Evolutionary conservation across 2,888 invertebrate genomes (phyloP).

Genomic region (Scaptomyza caliginosa): DNA sequence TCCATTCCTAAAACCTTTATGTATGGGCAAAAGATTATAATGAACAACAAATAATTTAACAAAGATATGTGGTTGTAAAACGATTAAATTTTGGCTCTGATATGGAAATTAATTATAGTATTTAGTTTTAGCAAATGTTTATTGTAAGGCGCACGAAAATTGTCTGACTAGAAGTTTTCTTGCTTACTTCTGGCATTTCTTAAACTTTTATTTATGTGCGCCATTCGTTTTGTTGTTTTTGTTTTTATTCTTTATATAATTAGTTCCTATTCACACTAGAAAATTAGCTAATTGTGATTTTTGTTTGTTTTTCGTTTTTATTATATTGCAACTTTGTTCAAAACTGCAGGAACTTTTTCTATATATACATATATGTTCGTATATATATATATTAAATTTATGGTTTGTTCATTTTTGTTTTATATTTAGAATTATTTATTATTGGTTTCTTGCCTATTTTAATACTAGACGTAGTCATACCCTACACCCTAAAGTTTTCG

Average conservation of each 20-base stretch:
- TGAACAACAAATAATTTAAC: conserved; percentile 56
- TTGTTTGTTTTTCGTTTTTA: conserved; percentile 21
- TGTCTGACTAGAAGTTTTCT: conserved; percentile 55
- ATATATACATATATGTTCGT: conserved; percentile 27
- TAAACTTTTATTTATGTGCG: conserved; percentile 38
- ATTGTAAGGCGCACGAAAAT: conserved; percentile 44
- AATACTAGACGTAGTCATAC: conserved; percentile 43
- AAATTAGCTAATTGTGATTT: conserved; percentile 40
- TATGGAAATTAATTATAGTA: conserved; percentile 43
- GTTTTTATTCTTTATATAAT: conserved; percentile 20
- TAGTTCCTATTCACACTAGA: conserved; percentile 48
- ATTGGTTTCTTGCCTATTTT: conserved; percentile 42
- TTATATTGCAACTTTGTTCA: conserved; percentile 66
- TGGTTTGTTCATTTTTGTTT: conserved; percentile 39
- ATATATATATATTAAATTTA: conserved; percentile 34
- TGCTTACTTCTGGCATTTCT: conserved; percentile 52
- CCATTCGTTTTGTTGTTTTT: conserved; percentile 8
- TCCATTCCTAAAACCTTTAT: conserved; percentile 9
- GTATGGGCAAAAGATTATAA: conserved; percentile 11
- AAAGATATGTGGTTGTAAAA: conserved; percentile 66
- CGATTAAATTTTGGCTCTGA: conserved; percentile 38
- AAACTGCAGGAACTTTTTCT: conserved; percentile 76
- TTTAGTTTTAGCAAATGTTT: conserved; percentile 9
- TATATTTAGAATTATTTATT: conserved; percentile 37
- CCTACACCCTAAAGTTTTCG: conserved; percentile 54